phyloP scores from a whole-genome alignment of 2,888 invertebrate genomes.

The Gerris lacustris region DNA sequence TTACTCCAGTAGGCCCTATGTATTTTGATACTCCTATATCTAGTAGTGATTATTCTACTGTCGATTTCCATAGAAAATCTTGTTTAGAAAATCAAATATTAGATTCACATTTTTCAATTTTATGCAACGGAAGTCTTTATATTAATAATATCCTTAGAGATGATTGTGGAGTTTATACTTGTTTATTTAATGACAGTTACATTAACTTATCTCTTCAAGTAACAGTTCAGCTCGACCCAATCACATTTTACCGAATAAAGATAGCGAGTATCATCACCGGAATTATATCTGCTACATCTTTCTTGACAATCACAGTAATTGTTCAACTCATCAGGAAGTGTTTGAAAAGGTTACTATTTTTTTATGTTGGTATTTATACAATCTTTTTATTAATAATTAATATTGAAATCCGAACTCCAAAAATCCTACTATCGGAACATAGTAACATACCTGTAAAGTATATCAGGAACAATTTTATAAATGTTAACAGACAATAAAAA shows the following conservation, averaged over 20 bases:
- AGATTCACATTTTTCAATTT: slow-evolving; percentile 36
- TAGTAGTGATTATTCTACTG: not conserved
- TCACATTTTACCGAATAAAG: slow-evolving; percentile 69
- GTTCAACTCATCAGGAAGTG: slow-evolving; percentile 61
- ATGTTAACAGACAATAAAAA: too few relatives aligned
- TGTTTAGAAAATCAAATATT: not conserved
- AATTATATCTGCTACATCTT: slow-evolving; percentile 61
- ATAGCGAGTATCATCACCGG: slow-evolving; percentile 75
- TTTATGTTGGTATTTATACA: slow-evolving; percentile 12
- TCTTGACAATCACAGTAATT: slow-evolving; percentile 65
- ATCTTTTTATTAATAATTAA: not conserved
- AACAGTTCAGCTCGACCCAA: slow-evolving; percentile 69
- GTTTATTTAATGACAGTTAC: slow-evolving; percentile 71
- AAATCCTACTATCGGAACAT: too few relatives aligned
- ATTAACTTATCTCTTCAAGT: slow-evolving; percentile 66
- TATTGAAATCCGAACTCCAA: too few relatives aligned
- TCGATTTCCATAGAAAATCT: slow-evolving; percentile 12
- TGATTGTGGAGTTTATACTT: slow-evolving; percentile 75
- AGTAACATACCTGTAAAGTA: too few relatives aligned
- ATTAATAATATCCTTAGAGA: slow-evolving; percentile 58
- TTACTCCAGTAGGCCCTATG: slow-evolving; percentile 45
- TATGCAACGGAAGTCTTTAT: slow-evolving; percentile 65
- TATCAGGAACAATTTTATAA: too few relatives aligned
- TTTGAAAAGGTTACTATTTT: slow-evolving; percentile 52
- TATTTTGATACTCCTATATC: not conserved